phyloP scores from a whole-genome alignment of 53 echinoderm and acorn worm species.

The Zoroaster sp. region DNA sequence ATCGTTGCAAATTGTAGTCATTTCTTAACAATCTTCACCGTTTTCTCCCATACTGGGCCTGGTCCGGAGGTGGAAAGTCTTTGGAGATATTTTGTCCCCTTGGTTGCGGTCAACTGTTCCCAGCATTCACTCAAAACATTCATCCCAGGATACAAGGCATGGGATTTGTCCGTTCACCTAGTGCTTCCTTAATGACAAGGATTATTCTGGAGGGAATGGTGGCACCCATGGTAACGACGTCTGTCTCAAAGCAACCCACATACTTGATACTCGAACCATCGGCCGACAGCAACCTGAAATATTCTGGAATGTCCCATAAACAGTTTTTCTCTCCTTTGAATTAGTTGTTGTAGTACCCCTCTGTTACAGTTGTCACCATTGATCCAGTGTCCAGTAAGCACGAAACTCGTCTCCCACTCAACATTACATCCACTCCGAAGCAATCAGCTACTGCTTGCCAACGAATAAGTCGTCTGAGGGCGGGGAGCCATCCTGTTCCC shows the following conservation, averaged over 20 bases:
- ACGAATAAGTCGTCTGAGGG: background rate
- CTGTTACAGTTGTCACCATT: constrained; percentile 5
- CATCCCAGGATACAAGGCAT: constrained; percentile 22
- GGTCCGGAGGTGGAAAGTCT: background rate
- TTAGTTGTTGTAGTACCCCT: background rate
- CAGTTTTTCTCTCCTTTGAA: background rate
- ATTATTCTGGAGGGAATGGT: background rate
- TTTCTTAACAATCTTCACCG: too few species aligned
- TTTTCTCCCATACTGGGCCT: too few species aligned
- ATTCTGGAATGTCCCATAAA: background rate
- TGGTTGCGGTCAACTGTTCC: background rate
- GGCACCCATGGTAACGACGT: background rate
- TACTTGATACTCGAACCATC: constrained; percentile 7
- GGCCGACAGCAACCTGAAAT: constrained; percentile 2
- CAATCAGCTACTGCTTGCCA: constrained; percentile 13
- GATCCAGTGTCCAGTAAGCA: constrained; percentile 34
- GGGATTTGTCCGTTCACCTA: background rate
- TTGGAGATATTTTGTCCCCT: background rate
- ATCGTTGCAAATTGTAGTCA: too few species aligned
- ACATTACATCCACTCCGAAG: background rate
- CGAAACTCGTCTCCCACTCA: background rate
- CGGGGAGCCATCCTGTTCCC: background rate
- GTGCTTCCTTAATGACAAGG: background rate
- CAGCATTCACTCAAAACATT: constrained; percentile 34
- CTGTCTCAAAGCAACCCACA: constrained; percentile 36